Evolutionary conservation across 2,797 vertebrate species (phyloP).

Genomic region (Siniperca undulata): DNA sequence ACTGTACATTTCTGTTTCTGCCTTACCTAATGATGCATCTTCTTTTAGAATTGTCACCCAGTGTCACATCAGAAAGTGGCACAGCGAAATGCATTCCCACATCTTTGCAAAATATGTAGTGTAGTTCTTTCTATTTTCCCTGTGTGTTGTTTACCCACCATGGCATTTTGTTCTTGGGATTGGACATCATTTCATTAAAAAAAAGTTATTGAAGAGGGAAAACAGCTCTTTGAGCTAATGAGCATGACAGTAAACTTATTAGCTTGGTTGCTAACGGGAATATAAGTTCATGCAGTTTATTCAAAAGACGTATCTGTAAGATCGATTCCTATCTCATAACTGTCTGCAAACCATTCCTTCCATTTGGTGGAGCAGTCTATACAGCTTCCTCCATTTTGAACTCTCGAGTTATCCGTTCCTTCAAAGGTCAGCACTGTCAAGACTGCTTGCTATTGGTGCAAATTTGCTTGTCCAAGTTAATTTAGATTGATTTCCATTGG

Average conservation of each 20-base stretch:
- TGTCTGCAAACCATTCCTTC: neutral
- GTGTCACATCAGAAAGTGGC: neutral
- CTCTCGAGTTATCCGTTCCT: too few relatives aligned
- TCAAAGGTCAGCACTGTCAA: too few relatives aligned
- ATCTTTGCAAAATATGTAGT: neutral
- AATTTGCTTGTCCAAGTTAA: neutral
- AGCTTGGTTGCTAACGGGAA: neutral
- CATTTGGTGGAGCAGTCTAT: neutral
- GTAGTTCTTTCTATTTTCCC: neutral
- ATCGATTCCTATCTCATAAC: neutral
- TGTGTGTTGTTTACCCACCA: neutral
- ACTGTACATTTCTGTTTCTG: slow-evolving; percentile 10
- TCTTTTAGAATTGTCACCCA: neutral
- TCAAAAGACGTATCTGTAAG: neutral
- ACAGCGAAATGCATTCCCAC: neutral
- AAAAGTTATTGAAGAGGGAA: neutral
- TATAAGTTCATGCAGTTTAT: neutral
- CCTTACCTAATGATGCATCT: neutral
- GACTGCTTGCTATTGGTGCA: neutral
- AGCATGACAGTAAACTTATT: neutral
- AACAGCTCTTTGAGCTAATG: neutral
- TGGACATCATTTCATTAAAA: neutral
- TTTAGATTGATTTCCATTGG: neutral
- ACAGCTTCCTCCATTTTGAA: too few relatives aligned
- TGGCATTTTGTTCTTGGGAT: neutral